Percentiles rank a stretch among this genome's conserved stretches.
Conservation (phyloP, 1,140 invertebrate species). For the Cotesia typhae region DNA sequence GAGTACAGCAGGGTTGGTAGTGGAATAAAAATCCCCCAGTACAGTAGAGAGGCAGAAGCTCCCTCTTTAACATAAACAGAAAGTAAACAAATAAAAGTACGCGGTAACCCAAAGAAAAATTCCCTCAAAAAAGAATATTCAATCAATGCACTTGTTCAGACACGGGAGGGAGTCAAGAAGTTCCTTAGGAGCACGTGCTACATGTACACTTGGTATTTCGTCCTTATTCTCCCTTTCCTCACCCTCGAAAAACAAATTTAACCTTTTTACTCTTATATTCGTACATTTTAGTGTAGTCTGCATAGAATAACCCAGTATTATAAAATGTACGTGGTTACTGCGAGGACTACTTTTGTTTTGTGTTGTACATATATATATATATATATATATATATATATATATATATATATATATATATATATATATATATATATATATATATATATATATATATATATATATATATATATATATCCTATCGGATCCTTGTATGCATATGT, state of each 20-base stretch:
- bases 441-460: not conserved
- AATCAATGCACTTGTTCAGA: conserved; percentile 22
- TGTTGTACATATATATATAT: conserved; percentile 13
- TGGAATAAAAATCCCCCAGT: too few relatives aligned
- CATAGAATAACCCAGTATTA: conserved; percentile 32
- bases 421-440: conserved; percentile 13
- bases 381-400: not conserved
- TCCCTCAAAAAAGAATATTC: conserved; percentile 18
- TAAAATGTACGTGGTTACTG: conserved; percentile 25
- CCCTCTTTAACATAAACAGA: too few relatives aligned
- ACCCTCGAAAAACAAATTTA: conserved; percentile 7
- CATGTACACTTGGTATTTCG: conserved; percentile 16
- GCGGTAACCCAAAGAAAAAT: conserved; percentile 14
- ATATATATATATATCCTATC: conserved; percentile 15
- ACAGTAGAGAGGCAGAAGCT: too few relatives aligned
- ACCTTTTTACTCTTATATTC: conserved; percentile 15
- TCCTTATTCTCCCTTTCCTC: conserved; percentile 18
- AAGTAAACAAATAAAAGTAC: too few relatives aligned
- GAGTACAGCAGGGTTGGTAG: too few relatives aligned
- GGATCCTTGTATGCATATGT: not conserved
- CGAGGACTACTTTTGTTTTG: too few relatives aligned
- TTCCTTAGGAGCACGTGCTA: conserved; percentile 39
- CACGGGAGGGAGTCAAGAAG: conserved; percentile 24
- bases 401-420: conserved; percentile 5
- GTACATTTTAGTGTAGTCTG: conserved; percentile 35